A percentile compares a stretch with the other conserved stretches of the same genome.
Evolutionary conservation across 2,113 vertebrate genomes (phyloP).

Genomic region (Melanocharis versteri): DNA sequence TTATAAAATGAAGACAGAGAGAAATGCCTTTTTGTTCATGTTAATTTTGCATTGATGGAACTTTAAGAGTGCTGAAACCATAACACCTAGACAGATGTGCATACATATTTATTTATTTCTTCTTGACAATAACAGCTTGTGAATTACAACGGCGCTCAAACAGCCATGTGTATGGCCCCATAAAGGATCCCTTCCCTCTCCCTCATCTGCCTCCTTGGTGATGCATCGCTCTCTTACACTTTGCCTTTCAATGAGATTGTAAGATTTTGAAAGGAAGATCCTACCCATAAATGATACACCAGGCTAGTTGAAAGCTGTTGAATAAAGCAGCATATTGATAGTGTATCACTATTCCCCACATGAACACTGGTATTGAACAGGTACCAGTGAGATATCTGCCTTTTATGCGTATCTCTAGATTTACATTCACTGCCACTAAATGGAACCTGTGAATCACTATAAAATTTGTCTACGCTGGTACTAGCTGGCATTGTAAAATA

Average conservation of each 20-base stretch:
- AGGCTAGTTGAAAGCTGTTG: background rate
- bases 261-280: background rate
- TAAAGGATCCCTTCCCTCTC: background rate
- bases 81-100: constrained; percentile 38
- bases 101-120: constrained; percentile 9
- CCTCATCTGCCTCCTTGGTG: background rate
- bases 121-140: background rate
- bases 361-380: background rate
- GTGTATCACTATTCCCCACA: background rate
- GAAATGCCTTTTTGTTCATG: background rate
- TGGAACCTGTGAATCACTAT: background rate
- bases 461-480: background rate
- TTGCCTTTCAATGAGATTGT: background rate
- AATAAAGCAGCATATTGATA: background rate
- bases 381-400: background rate
- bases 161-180: background rate
- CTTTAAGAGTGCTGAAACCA: background rate
- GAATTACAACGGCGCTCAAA: background rate
- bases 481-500: background rate
- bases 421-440: background rate
- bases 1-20: background rate
- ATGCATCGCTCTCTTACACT: background rate
- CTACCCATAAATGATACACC: background rate
- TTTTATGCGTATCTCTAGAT: background rate
- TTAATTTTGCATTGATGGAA: background rate